Base-by-base conservation (phyloP, 2,113 vertebrate genomes). In the Sphaerodactylus townsendi region DNA sequence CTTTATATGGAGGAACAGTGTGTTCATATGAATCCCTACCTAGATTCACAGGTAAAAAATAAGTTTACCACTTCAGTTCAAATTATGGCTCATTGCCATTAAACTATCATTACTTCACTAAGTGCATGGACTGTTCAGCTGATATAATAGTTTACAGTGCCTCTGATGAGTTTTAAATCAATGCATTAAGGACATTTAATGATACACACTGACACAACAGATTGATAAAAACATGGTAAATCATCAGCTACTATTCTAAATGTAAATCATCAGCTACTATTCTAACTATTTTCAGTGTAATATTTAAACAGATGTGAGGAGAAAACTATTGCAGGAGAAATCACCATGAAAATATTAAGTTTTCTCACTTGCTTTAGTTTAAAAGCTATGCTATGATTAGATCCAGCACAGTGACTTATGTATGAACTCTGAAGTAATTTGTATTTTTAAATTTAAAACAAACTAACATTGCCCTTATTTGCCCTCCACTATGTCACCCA, bases 41-140 rank as follows among this genome's bases (percentile, higher is more conserved):
- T 62, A 62, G 28, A 62, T 28, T 2, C 59, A 62, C 59, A 62
- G 59, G 23, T 28, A 10, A 62, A 62, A 62, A 25, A 28, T 25
- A 64, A 53, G 33, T 59, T 82, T 72, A 30, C 21, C 56, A 35
- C 33, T 71, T 74, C 74, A 76, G 14, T 76, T 44, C 65, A 33
- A 75, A 83, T 53, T 0, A 0, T 53, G 65, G 83, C 77, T 71
- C 62, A 82, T 23, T 56, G 39, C 50, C 53, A 62, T 81, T 64
- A 28, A 46, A 78, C 69, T 83, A 41, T 75, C 74, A 46, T 85
- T 87, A 81, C 41, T 87, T 64, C 66, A 46, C n/a, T 81, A 83
- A 89, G 77, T 77, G 46, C 19, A 88, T 21, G 23, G 69, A 21
- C 50, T 81, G 37, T 80, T 48, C 56, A 77, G 74, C 13, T 91